These are phyloP conservation scores for Ormyrus rosae DNA, from an alignment of 2,888 invertebrate genomes.

Conservation along the genomic window DNA sequence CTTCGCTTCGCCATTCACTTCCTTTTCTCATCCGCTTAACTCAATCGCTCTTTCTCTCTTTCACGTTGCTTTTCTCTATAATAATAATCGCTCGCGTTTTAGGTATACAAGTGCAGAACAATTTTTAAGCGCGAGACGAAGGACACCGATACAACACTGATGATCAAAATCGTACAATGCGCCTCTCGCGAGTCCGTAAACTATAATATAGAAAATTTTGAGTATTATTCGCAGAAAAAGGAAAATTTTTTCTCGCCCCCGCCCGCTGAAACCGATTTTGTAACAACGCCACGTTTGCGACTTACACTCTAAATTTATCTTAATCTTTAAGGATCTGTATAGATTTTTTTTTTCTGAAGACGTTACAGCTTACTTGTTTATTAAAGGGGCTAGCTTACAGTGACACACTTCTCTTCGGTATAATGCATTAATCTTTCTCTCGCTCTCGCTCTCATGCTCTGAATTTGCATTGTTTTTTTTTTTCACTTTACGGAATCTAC, in stretches of 20 bases:
- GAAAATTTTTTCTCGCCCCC: slow-evolving; percentile 59
- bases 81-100: slow-evolving; percentile 11
- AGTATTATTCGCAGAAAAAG: slow-evolving; percentile 43
- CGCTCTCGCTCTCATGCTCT: slow-evolving; percentile 59
- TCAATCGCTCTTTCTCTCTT: slow-evolving; percentile 46
- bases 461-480: slow-evolving; percentile 40
- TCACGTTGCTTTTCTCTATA: slow-evolving; percentile 13
- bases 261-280: slow-evolving; percentile 68
- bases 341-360: slow-evolving; percentile 59
- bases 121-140: slow-evolving; percentile 32
- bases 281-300: slow-evolving; percentile 61
- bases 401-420: slow-evolving; percentile 60
- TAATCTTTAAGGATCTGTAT: slow-evolving; percentile 62
- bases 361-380: slow-evolving; percentile 65
- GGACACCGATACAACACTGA: slow-evolving; percentile 47
- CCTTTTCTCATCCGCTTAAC: slow-evolving; percentile 41
- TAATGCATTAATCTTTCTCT: slow-evolving; percentile 46
- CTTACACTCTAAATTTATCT: slow-evolving; percentile 64
- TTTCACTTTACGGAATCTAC: slow-evolving; percentile 63
- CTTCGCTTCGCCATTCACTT: slow-evolving; percentile 49
- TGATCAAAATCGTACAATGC: slow-evolving; percentile 37
- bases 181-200: slow-evolving; percentile 26
- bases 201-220: not conserved
- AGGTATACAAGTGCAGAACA: too few species aligned
- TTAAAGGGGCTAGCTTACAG: slow-evolving; percentile 63